Evolutionary conservation across 2,888 invertebrate species (phyloP).

Genomic region (Lasius platythorax): DNA sequence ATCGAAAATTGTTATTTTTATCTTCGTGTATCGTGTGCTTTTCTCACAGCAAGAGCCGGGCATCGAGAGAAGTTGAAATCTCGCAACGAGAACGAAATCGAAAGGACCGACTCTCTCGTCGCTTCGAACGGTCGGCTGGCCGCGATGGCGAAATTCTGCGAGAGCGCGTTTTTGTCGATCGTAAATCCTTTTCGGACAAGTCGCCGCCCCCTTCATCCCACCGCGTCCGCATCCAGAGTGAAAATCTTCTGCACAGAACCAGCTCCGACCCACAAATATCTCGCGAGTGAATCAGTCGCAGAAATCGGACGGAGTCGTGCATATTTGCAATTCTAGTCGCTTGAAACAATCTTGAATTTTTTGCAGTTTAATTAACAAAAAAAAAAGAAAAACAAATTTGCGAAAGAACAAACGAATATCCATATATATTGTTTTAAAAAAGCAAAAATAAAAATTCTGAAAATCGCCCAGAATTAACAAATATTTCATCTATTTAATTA

Average conservation of each 20-base stretch:
- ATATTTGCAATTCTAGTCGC: conserved; percentile 2
- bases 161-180: conserved; percentile 66
- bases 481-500: neutral
- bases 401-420: neutral
- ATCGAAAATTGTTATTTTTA: conserved; percentile 46
- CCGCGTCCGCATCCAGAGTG: conserved; percentile 42
- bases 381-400: neutral
- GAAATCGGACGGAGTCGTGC: conserved; percentile 6
- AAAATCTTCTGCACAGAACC: conserved; percentile 62
- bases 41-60: conserved; percentile 17
- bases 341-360: conserved; percentile 14
- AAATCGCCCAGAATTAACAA: neutral
- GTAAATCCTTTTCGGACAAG: conserved; percentile 70
- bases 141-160: conserved; percentile 68
- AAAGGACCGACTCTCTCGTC: conserved; percentile 69
- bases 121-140: conserved; percentile 29
- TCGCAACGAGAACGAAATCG: conserved; percentile 70
- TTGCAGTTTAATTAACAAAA: neutral
- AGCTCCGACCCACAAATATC: conserved; percentile 54
- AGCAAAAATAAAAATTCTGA: neutral
- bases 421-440: neutral
- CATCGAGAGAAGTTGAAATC: conserved; percentile 58
- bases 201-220: conserved; percentile 6
- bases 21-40: conserved; percentile 1
- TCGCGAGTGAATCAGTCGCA: conserved; percentile 58